phyloP scores from a whole-genome alignment of 1,140 invertebrate species.

The Diprion similis region DNA sequence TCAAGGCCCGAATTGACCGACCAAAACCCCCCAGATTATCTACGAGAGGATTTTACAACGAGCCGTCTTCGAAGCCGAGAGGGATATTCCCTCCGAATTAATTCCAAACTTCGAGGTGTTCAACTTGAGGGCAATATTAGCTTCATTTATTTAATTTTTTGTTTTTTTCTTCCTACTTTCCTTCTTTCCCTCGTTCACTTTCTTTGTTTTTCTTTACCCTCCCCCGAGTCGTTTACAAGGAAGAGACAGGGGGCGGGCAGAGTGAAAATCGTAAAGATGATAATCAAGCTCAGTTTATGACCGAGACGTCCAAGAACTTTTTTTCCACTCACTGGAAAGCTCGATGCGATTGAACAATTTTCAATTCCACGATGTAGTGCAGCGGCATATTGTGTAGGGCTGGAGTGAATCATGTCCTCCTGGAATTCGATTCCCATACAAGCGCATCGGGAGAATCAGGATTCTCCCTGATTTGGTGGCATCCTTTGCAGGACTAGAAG shows the following conservation, averaged over 20 bases:
- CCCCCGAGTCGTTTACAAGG: neutral
- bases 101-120: neutral
- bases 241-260: neutral
- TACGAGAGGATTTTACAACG: neutral
- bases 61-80: neutral
- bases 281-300: neutral
- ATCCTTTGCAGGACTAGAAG: neutral
- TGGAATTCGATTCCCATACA: no score
- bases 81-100: neutral
- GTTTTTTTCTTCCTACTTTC: no score
- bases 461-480: neutral
- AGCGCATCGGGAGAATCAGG: neutral
- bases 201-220: no score
- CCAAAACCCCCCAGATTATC: neutral
- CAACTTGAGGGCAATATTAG: neutral
- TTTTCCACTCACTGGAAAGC: neutral
- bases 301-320: neutral
- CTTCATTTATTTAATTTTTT: no score
- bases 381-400: no score
- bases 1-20: neutral
- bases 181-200: no score
- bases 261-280: slow-evolving; percentile 3
- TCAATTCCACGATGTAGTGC: no score
- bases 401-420: no score
- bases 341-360: no score